These are phyloP conservation scores for Drosophila tanythrix DNA, from an alignment of 2,888 invertebrate genomes.

Conservation along the genomic window DNA sequence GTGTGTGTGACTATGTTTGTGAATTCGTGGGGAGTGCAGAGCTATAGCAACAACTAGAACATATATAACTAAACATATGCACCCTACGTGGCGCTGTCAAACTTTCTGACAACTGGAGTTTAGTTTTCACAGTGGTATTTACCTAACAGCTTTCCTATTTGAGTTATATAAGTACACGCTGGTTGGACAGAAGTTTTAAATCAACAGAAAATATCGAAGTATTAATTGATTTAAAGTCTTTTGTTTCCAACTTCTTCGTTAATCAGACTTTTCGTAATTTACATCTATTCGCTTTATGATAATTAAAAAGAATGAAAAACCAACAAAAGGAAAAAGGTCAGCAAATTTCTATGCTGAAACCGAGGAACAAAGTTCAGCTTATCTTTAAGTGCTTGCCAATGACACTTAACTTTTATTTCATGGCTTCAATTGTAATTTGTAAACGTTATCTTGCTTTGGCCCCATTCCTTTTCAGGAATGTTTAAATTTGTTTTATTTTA, in stretches of 20 bases:
- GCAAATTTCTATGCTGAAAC: slow-evolving; percentile 16
- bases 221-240: slow-evolving; percentile 46
- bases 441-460: slow-evolving; percentile 41
- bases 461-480: slow-evolving; percentile 17
- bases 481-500: slow-evolving; percentile 38
- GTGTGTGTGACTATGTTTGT: slow-evolving; percentile 3
- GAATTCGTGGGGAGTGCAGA: slow-evolving; percentile 27
- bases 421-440: slow-evolving; percentile 72
- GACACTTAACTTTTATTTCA: slow-evolving; percentile 73
- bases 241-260: slow-evolving; percentile 1
- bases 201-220: slow-evolving; percentile 11
- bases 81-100: slow-evolving; percentile 56
- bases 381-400: slow-evolving; percentile 72
- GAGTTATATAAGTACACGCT: slow-evolving; percentile 47
- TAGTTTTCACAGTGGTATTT: slow-evolving; percentile 74
- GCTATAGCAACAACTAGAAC: slow-evolving; percentile 26
- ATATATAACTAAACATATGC: slow-evolving; percentile 58
- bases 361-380: slow-evolving; percentile 56
- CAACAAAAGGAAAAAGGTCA: slow-evolving; percentile 29
- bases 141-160: slow-evolving; percentile 71
- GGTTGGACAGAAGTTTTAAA: neutral
- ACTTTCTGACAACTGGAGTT: slow-evolving; percentile 62
- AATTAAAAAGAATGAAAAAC: slow-evolving; percentile 44
- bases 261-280: neutral
- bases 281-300: slow-evolving; percentile 18